Percentiles rank a stretch among this genome's conserved stretches.
Conservation (phyloP, 2,113 vertebrate species). For the Casuarius casuarius region DNA sequence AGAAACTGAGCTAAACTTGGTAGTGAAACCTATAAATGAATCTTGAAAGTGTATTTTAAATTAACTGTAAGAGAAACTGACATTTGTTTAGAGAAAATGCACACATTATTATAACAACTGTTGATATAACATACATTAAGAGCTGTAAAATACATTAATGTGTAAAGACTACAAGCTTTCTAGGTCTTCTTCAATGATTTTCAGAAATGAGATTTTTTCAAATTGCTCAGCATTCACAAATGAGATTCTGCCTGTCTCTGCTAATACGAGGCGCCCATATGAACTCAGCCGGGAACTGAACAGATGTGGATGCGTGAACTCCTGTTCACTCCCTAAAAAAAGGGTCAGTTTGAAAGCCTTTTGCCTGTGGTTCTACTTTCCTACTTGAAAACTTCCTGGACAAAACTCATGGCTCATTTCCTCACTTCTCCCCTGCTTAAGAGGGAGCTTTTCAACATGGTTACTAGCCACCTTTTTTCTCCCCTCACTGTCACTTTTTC, state of each 20-base stretch:
- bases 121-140: neutral
- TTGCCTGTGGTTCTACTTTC: neutral
- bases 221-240: neutral
- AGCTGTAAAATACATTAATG: neutral
- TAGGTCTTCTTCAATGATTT: neutral
- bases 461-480: neutral
- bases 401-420: neutral
- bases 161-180: neutral
- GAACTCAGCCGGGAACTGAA: neutral
- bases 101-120: neutral
- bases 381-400: neutral
- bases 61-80: neutral
- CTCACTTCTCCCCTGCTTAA: neutral
- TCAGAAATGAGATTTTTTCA: neutral
- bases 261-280: neutral
- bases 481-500: neutral
- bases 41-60: neutral
- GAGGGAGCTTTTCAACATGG: neutral
- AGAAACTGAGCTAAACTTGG: neutral
- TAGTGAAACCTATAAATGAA: neutral
- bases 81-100: neutral
- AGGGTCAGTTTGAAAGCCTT: neutral
- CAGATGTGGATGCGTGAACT: accelerated
- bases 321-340: too few relatives aligned
- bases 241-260: neutral